Conservation (phyloP, 53 echinoderm and acorn worm species). For the Luidia sarsii region DNA sequence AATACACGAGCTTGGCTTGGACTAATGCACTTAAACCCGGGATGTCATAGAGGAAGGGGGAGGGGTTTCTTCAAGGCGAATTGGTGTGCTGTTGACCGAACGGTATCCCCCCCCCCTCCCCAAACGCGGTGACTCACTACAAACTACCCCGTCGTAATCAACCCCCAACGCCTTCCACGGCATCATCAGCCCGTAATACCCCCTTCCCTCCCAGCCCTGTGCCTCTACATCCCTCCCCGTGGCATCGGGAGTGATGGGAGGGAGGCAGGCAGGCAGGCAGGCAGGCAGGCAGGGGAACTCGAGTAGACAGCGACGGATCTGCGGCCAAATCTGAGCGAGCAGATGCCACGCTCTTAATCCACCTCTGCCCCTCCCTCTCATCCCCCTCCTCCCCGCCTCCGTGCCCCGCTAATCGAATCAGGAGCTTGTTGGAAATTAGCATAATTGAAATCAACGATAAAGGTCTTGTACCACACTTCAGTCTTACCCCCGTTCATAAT, state of each 20-base stretch:
- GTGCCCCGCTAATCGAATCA: conserved; percentile 20
- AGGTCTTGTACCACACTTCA: neutral
- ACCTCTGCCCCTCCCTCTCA: conserved; percentile 9
- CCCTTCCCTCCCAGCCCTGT: too few species aligned
- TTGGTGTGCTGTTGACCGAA: too few species aligned
- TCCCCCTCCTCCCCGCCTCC: neutral
- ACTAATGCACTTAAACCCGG: conserved; percentile 47
- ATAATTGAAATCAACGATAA: conserved; percentile 40
- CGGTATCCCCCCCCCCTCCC: conserved; percentile 1
- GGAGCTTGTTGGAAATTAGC: conserved; percentile 28
- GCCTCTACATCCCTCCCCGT: too few species aligned
- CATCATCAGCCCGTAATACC: too few species aligned
- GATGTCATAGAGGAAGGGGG: neutral
- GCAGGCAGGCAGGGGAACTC: too few species aligned
- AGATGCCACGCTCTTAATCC: conserved; percentile 35
- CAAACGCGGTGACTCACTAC: conserved; percentile 9
- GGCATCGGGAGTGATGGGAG: too few species aligned
- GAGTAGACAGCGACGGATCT: too few species aligned
- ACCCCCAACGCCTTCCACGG: neutral
- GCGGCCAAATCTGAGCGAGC: conserved; percentile 26
- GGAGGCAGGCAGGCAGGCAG: too few species aligned
- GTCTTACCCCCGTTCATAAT: neutral
- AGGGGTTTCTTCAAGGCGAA: too few species aligned
- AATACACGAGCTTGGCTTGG: conserved; percentile 49
- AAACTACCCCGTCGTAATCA: neutral